A percentile compares a stretch with the other conserved stretches of the same genome.
Conservation (phyloP, 2,797 vertebrate genomes). For the Brachymystax lenok region DNA sequence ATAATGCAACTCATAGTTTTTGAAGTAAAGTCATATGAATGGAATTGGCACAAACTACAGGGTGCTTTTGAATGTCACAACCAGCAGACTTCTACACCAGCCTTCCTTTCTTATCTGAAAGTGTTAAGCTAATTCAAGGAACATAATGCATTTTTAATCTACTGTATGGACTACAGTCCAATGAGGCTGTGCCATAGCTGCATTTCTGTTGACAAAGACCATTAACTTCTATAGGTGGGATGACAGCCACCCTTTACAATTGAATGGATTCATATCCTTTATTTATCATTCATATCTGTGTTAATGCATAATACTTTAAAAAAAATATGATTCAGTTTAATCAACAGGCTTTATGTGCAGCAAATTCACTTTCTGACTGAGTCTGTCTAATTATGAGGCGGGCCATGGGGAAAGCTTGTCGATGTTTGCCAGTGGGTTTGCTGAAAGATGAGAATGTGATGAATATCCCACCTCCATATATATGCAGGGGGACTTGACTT, state of each 20-base stretch:
- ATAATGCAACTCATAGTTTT: slow-evolving; percentile 34
- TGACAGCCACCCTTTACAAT: slow-evolving; percentile 27
- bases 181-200: background rate
- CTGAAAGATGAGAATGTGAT: slow-evolving; percentile 65
- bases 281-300: slow-evolving; percentile 63
- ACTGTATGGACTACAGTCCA: background rate
- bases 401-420: slow-evolving; percentile 68
- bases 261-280: slow-evolving; percentile 56
- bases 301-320: slow-evolving; percentile 63
- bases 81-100: background rate
- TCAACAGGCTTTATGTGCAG: slow-evolving; percentile 48
- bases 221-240: slow-evolving; percentile 18
- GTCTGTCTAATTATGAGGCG: slow-evolving; percentile 73
- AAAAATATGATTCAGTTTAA: slow-evolving; percentile 64
- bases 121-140: no score
- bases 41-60: slow-evolving; percentile 19
- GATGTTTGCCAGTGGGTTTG: slow-evolving; percentile 75
- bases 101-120: no score
- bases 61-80: background rate
- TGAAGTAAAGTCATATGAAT: slow-evolving; percentile 14
- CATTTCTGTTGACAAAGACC: no score
- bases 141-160: no score
- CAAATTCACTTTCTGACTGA: slow-evolving; percentile 63
- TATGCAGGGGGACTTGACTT: slow-evolving; percentile 50
- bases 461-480: slow-evolving; percentile 63